These are phyloP conservation scores for Phengaris arion DNA, from an alignment of 2,888 invertebrate genomes.

Conservation along the genomic window DNA sequence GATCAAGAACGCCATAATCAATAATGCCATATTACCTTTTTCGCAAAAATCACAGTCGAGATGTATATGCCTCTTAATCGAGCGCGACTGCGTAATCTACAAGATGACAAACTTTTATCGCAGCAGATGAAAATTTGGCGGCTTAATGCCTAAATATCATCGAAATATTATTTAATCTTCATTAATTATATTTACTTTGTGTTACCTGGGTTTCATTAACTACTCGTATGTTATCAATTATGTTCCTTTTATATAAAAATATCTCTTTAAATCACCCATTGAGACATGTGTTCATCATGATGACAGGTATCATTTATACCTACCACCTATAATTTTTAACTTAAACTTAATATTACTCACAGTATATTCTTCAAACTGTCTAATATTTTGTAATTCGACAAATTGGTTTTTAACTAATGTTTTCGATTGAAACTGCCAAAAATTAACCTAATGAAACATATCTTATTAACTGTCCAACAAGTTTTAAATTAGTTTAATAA, in stretches of 20 bases:
- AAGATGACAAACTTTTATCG: constrained; percentile 10
- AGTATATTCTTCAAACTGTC: background rate
- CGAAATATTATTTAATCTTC: background rate
- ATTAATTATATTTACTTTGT: constrained; percentile 1
- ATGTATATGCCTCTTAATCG: background rate
- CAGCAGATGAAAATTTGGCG: background rate
- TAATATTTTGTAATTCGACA: background rate
- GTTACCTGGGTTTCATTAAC: background rate
- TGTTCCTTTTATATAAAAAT: background rate
- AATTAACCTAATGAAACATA: background rate
- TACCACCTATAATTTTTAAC: background rate
- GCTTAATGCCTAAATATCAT: background rate
- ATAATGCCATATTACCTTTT: too few relatives aligned
- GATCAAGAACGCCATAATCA: too few relatives aligned
- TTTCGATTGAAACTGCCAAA: constrained; percentile 1
- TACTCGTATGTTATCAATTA: too few relatives aligned
- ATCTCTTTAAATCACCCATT: background rate
- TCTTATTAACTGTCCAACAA: background rate
- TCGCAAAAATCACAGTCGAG: too few relatives aligned
- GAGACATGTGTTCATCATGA: background rate
- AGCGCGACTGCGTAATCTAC: background rate
- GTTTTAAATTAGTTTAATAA: background rate
- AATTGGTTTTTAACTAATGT: background rate
- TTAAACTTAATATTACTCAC: background rate
- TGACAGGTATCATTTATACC: background rate